Evolutionary conservation across 2,888 invertebrate genomes (phyloP).

Genomic region (Alloplasta piceator): DNA sequence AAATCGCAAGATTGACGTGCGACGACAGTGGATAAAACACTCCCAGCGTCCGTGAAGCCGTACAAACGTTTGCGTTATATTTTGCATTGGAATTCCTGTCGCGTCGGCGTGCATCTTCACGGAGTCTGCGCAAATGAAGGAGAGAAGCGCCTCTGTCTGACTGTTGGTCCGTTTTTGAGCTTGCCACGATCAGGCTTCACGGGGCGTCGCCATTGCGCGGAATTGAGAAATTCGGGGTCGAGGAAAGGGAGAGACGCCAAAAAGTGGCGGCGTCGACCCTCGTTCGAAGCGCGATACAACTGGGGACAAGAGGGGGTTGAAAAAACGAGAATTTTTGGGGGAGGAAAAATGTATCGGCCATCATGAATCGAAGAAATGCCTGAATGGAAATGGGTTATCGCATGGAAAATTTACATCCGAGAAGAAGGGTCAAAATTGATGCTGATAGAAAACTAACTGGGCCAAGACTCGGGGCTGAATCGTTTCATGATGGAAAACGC

Average conservation of each 20-base stretch:
- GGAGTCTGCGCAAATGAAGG: constrained; percentile 75
- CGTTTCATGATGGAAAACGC: constrained; percentile 49
- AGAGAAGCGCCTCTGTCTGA: constrained; percentile 69
- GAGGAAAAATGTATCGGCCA: constrained; percentile 51
- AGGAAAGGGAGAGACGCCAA: constrained; percentile 47
- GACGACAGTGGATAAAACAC: constrained; percentile 57
- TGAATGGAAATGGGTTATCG: neutral
- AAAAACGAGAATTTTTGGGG: constrained; percentile 9
- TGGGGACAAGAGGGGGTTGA: constrained; percentile 8
- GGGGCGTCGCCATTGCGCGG: constrained; percentile 81
- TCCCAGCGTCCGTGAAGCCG: constrained; percentile 64
- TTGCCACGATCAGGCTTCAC: constrained; percentile 26
- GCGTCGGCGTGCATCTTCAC: constrained; percentile 68
- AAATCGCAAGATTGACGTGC: constrained; percentile 35
- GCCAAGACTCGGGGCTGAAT: neutral
- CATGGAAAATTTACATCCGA: neutral
- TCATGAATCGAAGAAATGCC: neutral
- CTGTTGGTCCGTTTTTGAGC: constrained; percentile 47
- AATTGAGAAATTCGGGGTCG: constrained; percentile 71
- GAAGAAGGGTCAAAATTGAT: neutral
- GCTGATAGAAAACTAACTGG: neutral
- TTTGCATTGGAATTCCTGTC: constrained; percentile 57
- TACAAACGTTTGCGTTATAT: constrained; percentile 50
- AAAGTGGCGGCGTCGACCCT: constrained; percentile 64
- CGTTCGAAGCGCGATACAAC: constrained; percentile 53